These are phyloP conservation scores for Ericerus pela DNA, from an alignment of 1,140 invertebrate genomes.

Conservation along the genomic window DNA sequence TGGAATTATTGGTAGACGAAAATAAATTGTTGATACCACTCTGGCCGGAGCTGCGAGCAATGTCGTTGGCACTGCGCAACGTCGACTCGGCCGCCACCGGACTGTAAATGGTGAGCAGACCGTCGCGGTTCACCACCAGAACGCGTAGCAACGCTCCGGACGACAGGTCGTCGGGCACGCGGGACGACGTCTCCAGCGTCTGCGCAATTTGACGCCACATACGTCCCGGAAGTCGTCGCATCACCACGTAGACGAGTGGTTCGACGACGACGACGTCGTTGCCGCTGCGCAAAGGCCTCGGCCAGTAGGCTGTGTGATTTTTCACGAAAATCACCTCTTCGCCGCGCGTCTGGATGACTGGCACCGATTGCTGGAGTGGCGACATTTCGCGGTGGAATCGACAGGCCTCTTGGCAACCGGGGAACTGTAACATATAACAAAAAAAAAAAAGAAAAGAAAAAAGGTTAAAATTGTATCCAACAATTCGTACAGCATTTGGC, in stretches of 20 bases:
- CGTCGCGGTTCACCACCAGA: slow-evolving; percentile 45
- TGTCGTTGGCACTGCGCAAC: background rate
- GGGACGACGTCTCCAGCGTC: slow-evolving; percentile 40
- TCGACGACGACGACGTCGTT: slow-evolving; percentile 29
- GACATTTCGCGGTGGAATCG: slow-evolving; percentile 45
- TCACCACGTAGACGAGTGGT: slow-evolving; percentile 50
- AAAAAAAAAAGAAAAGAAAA: too few relatives aligned
- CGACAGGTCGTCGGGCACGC: slow-evolving; percentile 40
- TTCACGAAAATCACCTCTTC: slow-evolving; percentile 43
- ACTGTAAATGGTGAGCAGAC: slow-evolving; percentile 48
- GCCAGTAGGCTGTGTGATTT: slow-evolving; percentile 42
- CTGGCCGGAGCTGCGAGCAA: background rate
- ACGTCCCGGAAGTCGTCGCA: slow-evolving; percentile 37
- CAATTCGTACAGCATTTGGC: too few relatives aligned
- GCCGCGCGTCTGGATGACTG: slow-evolving; percentile 47
- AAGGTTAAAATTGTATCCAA: too few relatives aligned
- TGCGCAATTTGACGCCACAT: slow-evolving; percentile 50
- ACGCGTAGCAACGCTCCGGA: slow-evolving; percentile 41
- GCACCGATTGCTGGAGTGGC: slow-evolving; percentile 37
- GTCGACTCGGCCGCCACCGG: slow-evolving; percentile 33
- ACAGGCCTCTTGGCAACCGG: slow-evolving; percentile 50
- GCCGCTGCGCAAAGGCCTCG: slow-evolving; percentile 32
- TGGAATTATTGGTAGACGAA: background rate
- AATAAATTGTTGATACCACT: slow-evolving; percentile 1
- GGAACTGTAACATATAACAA: slow-evolving; percentile 39